Base-by-base conservation (phyloP, 2,888 invertebrate genomes). In the Syrphus vitripennis region DNA sequence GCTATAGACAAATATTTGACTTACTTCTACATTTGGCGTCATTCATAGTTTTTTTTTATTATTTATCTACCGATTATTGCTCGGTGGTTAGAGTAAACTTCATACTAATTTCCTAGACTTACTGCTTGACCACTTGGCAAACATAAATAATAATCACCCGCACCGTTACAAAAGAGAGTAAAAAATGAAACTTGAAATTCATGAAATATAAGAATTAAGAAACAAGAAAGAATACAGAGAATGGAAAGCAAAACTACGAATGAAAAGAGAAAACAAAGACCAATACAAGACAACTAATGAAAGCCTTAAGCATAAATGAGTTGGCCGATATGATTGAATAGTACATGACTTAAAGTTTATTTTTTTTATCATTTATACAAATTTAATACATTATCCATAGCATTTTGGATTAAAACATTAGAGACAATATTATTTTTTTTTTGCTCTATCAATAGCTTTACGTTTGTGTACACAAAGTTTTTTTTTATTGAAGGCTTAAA, bases 21-120 rank as follows among this genome's bases (percentile, higher is more conserved):
- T 84, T 81, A 84, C 84, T 84, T 81, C 84, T 81, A 76, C 84
- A 80, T 77, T 84, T 67, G 84, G 80, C 80, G 24, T 31, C 67
- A 77, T 76, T 76, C 67, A 61, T 67, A 45, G 29, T 50, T 26
- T 37, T n/a, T n/a, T n/a, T n/a, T n/a, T n/a, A n/a, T n/a, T n/a
- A n/a, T n/a, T n/a, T 59, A 59, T 50, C 67, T 78, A 48, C 55
- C 31, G 45, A 74, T 67, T 70, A 57, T 40, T 57, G 69, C 69
- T 50, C 10, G 34, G 48, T 34, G 50, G 67, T 37, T 34, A 34
- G 29, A 59, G 74, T 67, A 84, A 79, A 80, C 75, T 59, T 26
- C 4, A 76, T 21, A 71, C 55, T 59, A 71, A 59, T 71, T 84
- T 79, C 75, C 80, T 76, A 79, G 79, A 34, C 70, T 21, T 40